Evolutionary conservation across 2,888 invertebrate species (phyloP).

Genomic region (Xestia rhomboidea): DNA sequence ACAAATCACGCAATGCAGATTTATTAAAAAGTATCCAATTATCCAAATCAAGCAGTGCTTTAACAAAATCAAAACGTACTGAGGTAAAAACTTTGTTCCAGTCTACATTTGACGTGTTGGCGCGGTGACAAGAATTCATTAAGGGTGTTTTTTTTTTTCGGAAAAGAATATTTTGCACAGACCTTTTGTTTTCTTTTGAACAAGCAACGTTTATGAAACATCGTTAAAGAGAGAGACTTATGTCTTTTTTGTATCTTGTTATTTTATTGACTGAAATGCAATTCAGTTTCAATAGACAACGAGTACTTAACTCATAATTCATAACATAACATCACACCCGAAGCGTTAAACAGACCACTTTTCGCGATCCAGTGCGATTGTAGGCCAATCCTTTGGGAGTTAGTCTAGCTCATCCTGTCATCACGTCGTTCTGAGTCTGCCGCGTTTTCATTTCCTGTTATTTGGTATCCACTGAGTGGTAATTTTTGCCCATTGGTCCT

Average conservation of each 20-base stretch:
- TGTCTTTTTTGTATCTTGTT: not conserved
- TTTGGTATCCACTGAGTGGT: no score
- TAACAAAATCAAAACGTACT: conserved; percentile 62
- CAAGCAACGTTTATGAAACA: not conserved
- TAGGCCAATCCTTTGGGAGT: no score
- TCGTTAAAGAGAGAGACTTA: not conserved
- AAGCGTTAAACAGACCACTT: not conserved
- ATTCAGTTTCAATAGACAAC: not conserved
- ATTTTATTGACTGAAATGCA: not conserved
- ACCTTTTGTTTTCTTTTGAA: conserved; percentile 12
- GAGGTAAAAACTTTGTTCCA: conserved; percentile 55
- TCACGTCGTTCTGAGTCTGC: no score
- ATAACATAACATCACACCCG: not conserved
- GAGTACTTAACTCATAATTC: not conserved
- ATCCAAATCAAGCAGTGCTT: conserved; percentile 59
- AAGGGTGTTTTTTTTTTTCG: conserved; percentile 47
- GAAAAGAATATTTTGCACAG: conserved; percentile 25
- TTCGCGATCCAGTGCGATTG: no score
- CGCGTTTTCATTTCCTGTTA: no score
- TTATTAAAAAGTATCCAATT: conserved; percentile 57
- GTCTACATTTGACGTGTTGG: conserved; percentile 66
- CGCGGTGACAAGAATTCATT: conserved; percentile 72
- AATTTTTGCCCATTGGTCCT: no score
- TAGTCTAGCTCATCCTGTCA: no score
- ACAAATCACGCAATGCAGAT: conserved; percentile 50